These are phyloP conservation scores for Asobara japonica DNA, from an alignment of 1,140 invertebrate species.

Conservation along the genomic window DNA sequence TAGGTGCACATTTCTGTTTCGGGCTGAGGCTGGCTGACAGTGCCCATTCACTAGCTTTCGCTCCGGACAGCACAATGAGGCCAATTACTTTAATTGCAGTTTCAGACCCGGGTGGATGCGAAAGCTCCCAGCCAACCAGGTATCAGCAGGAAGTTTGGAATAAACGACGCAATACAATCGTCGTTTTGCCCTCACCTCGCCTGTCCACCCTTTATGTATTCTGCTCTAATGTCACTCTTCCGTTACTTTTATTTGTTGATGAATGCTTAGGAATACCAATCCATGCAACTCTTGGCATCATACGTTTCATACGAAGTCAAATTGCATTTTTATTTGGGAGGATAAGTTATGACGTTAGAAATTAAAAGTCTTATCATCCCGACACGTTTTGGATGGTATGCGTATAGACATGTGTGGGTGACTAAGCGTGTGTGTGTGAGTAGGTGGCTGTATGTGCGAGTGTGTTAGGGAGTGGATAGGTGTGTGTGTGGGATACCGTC, in stretches of 20 bases:
- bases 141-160: conserved; percentile 53
- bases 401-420: no score
- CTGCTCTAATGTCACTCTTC: conserved; percentile 47
- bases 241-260: conserved; percentile 41
- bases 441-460: no score
- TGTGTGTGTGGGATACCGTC: no score
- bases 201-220: not conserved
- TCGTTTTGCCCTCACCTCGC: conserved; percentile 42
- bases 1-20: conserved; percentile 40
- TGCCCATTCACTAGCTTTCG: conserved; percentile 54
- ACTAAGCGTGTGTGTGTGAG: no score
- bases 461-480: no score
- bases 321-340: no score
- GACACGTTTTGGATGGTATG: no score
- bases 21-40: conserved; percentile 37
- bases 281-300: no score
- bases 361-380: no score
- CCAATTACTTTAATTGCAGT: conserved; percentile 62
- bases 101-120: conserved; percentile 51
- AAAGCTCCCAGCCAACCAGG: conserved; percentile 53
- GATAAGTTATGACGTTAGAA: no score
- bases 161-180: conserved; percentile 58
- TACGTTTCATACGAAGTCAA: no score
- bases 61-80: conserved; percentile 60
- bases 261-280: no score